Evolutionary conservation across 23 tunicate genomes (phyloP).

Genomic region (Clavelina lepadiformis): DNA sequence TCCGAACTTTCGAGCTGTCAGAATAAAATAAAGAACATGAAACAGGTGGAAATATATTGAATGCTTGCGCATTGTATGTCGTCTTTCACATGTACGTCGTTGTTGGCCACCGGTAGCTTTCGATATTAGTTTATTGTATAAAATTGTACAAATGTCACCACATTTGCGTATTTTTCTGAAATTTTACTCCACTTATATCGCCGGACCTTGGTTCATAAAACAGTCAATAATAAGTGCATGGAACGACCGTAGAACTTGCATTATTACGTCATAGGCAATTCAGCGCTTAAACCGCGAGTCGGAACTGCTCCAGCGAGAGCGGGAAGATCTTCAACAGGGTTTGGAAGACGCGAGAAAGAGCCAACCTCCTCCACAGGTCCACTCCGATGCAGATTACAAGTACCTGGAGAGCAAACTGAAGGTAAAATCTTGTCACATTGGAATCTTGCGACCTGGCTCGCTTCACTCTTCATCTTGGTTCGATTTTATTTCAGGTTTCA

Average conservation of each 20-base stretch:
- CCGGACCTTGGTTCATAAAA: neutral
- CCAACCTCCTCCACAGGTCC: slow-evolving; percentile 48
- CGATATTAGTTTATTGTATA: too few relatives aligned
- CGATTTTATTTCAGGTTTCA: slow-evolving; percentile 31
- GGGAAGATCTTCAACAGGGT: slow-evolving; percentile 55
- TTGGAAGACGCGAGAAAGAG: slow-evolving; percentile 44
- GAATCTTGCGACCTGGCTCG: neutral
- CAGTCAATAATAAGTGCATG: neutral
- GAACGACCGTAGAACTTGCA: neutral
- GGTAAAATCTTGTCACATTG: slow-evolving; percentile 6
- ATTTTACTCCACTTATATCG: neutral
- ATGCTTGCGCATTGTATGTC: too few relatives aligned
- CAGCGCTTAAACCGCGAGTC: slow-evolving; percentile 64
- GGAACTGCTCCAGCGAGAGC: slow-evolving; percentile 34
- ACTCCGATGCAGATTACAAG: slow-evolving; percentile 84
- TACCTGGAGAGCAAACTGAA: slow-evolving; percentile 48
- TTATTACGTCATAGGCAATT: slow-evolving; percentile 35
- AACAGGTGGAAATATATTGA: slow-evolving; percentile 60
- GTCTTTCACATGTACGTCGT: too few relatives aligned
- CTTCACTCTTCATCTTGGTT: neutral
- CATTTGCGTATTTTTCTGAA: neutral
- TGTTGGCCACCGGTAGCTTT: too few relatives aligned
- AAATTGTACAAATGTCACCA: neutral
- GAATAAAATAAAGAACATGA: slow-evolving; percentile 50
- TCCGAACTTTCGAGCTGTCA: slow-evolving; percentile 62